Base-by-base conservation (phyloP, 2,888 invertebrate genomes). In the Oasisia sp. region DNA sequence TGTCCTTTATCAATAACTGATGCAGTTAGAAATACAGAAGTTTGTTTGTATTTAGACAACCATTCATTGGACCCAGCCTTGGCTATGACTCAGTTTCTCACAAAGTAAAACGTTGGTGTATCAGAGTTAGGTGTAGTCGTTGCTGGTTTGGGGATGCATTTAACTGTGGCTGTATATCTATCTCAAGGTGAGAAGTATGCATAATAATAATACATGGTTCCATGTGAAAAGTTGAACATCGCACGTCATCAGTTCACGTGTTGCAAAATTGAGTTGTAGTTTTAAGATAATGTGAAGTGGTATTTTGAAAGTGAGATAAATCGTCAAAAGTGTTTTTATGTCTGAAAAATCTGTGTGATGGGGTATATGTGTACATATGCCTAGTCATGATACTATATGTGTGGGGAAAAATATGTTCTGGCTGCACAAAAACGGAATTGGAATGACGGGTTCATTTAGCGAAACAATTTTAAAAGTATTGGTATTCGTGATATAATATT, bases 131-230 rank as follows among this genome's bases (percentile, higher is more conserved):
- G 27, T 74, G 5, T 19, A 27, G 19, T 74, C 74, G n/a, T 7
- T 74, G n/a, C 74, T 74, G 74, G 74, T 74, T n/a, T 74, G 19
- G 74, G 74, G 74, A 27, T 74, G 74, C 74, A 74, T 74, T 74
- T 74, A 27, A 74, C n/a, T 74, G 74, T 74, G 14, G 27, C 3
- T 58, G 58, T 74, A 27, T 7, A 19, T 74, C 14, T 74, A n/a
- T 19, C 7, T 19, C 74, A 74, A 19, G 56, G 56, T 56, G 19
- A 56, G 11, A 56, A 56, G 3, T 56, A 56, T 27, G 14, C 5
- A 19, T 74, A 74, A 19, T 19, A 74, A 74, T 74, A 74, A 74
- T 7, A 19, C 27, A 19, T 74, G 74, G 74, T 74, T 74, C 3
- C 74, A 27, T 74, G 7, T 74, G 74, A 27, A 74, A 74, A 74